Conservation (phyloP, 2,113 vertebrate species). For the Apeltes quadracus region DNA sequence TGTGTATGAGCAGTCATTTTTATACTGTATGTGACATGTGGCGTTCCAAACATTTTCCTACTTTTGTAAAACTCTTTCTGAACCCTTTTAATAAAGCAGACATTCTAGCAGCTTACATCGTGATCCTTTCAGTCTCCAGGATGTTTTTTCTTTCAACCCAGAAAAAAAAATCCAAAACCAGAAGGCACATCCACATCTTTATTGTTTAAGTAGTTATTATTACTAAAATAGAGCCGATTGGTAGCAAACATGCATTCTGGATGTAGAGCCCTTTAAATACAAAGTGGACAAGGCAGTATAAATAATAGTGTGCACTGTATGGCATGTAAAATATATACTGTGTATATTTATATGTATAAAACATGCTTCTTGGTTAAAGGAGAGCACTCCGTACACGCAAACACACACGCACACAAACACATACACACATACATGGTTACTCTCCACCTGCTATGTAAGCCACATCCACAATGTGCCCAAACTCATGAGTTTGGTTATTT, state of each 20-base stretch:
- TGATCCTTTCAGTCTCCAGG: background rate
- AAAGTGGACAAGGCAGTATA: constrained; percentile 88
- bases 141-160: background rate
- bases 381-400: constrained; percentile 53
- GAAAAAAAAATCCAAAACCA: constrained; percentile 63
- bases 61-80: constrained; percentile 31
- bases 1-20: background rate
- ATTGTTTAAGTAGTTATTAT: constrained; percentile 86
- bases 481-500: constrained; percentile 68
- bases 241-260: constrained; percentile 90
- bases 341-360: constrained; percentile 81
- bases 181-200: constrained; percentile 82
- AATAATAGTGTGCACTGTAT: constrained; percentile 86
- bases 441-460: constrained; percentile 61
- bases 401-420: background rate
- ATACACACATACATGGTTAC: constrained; percentile 26
- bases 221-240: constrained; percentile 75
- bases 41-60: background rate
- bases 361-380: constrained; percentile 79
- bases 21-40: constrained; percentile 6
- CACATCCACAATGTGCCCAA: constrained; percentile 74
- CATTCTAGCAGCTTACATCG: constrained; percentile 7
- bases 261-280: constrained; percentile 86
- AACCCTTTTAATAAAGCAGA: constrained; percentile 58
- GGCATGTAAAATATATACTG: constrained; percentile 85